Evolutionary conservation across 2,797 vertebrate genomes (phyloP).

Genomic region (Galago senegalensis): DNA sequence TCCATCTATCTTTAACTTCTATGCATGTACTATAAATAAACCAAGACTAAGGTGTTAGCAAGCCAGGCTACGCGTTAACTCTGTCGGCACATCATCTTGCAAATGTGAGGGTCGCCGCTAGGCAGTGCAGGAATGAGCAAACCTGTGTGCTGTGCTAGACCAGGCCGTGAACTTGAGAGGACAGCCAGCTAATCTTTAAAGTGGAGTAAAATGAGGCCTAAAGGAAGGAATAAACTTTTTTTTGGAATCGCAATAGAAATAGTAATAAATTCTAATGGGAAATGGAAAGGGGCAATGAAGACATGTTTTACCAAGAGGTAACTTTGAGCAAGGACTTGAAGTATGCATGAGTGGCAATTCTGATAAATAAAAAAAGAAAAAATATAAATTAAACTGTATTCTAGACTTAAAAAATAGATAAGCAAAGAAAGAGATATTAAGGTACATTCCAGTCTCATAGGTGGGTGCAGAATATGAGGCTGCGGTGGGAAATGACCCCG

Average conservation of each 20-base stretch:
- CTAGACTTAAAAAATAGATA: neutral
- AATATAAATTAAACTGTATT: neutral
- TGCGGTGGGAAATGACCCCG: neutral
- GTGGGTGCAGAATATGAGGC: neutral
- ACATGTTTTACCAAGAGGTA: neutral
- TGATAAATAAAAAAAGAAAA: neutral
- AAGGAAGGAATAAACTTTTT: neutral
- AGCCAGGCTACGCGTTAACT: neutral
- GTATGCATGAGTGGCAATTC: neutral
- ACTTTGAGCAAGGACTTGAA: neutral
- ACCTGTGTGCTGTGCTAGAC: neutral
- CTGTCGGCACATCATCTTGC: neutral
- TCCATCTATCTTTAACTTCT: neutral
- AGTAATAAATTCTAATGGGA: slow-evolving; percentile 14
- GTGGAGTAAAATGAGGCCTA: neutral
- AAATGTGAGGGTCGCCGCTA: neutral
- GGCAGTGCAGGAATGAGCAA: neutral
- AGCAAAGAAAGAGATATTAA: neutral
- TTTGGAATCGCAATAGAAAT: neutral
- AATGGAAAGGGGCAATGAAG: neutral
- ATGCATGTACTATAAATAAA: neutral
- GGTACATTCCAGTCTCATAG: neutral
- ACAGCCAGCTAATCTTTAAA: neutral
- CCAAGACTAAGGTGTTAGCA: neutral
- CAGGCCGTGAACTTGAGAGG: neutral